phyloP scores from a whole-genome alignment of 2,113 vertebrate species.

The Eulemur rufifrons region DNA sequence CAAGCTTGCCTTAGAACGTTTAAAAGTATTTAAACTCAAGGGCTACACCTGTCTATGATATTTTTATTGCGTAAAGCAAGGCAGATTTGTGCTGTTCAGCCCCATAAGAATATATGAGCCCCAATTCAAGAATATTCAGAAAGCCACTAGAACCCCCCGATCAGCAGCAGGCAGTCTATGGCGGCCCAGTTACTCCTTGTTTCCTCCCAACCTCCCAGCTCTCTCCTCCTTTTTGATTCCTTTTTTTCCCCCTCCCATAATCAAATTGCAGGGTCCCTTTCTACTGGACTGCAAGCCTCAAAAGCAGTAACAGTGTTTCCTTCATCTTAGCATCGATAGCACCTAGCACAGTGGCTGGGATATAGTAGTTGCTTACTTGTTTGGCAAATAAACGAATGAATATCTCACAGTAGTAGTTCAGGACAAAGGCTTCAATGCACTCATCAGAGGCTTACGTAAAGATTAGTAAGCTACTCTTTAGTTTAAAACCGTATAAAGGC shows the following conservation, averaged over 20 bases:
- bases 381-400: neutral
- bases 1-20: neutral
- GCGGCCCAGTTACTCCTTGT: neutral
- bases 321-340: neutral
- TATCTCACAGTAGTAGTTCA: neutral
- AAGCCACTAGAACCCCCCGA: neutral
- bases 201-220: neutral
- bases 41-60: neutral
- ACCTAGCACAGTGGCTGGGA: neutral
- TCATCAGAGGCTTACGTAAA: neutral
- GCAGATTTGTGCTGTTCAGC: neutral
- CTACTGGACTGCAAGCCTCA: neutral
- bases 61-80: conserved; percentile 19
- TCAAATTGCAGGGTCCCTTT: neutral
- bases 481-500: neutral
- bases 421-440: neutral
- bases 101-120: neutral
- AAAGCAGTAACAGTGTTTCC: neutral
- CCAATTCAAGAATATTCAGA: neutral
- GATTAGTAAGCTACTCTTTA: neutral
- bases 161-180: neutral
- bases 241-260: neutral
- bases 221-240: neutral
- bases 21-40: conserved; percentile 22
- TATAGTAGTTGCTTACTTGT: neutral